These are phyloP conservation scores for Anastrepha obliqua DNA, from an alignment of 1,140 invertebrate species.

Conservation along the genomic window DNA sequence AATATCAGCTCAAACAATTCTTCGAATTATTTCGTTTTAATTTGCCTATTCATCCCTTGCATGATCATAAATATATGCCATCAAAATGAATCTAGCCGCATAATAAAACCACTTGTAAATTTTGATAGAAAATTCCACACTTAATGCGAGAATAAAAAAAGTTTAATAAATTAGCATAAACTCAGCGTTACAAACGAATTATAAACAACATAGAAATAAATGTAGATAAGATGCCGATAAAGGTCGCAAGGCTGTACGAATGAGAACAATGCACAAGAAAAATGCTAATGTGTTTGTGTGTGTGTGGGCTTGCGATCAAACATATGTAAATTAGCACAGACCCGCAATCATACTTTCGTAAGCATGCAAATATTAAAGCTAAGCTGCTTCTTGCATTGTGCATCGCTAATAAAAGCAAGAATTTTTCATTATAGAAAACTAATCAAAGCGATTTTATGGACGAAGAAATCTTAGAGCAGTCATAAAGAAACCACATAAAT, in stretches of 20 bases:
- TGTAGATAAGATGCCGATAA: constrained; percentile 34
- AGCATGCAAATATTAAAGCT: background rate
- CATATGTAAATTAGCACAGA: background rate
- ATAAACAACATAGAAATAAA: background rate
- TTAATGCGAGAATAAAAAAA: background rate
- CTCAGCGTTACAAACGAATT: background rate
- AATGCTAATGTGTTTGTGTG: background rate
- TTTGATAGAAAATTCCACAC: constrained; percentile 15
- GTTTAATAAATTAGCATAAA: constrained; percentile 36
- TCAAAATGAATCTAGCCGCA: background rate
- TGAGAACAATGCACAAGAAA: background rate
- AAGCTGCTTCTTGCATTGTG: constrained; percentile 7
- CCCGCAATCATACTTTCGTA: background rate
- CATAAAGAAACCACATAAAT: constrained; percentile 4
- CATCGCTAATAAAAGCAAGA: constrained; percentile 21
- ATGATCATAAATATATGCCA: too few species aligned
- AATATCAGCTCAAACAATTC: background rate
- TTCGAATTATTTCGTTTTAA: background rate
- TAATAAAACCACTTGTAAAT: constrained; percentile 13
- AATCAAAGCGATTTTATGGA: constrained; percentile 40
- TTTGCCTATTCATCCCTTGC: background rate
- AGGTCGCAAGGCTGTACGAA: constrained; percentile 8
- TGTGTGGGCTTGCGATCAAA: background rate
- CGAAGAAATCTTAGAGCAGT: background rate
- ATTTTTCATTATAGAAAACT: constrained; percentile 47